Base-by-base conservation (phyloP, 2,888 invertebrate genomes). In the Cheilosia soror region DNA sequence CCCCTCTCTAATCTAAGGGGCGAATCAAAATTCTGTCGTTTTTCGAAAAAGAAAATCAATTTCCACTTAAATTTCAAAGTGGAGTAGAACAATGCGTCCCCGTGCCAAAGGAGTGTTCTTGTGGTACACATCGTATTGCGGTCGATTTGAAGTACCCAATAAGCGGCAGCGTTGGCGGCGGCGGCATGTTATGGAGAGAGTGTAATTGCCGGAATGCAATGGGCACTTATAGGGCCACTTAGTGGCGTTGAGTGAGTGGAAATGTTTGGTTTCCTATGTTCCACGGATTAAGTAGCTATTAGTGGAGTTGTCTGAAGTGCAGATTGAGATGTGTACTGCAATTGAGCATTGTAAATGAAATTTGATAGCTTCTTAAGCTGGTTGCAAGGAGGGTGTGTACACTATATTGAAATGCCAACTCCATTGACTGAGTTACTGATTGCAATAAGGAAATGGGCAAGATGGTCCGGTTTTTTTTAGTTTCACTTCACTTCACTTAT, bases 171-270 rank as follows among this genome's bases (percentile, higher is more conserved):
- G 6, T 7, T 7, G 55, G 29, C 20, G 25, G 33, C 20, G 37
- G 58, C 37, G 37, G 37, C 31, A 4, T 62, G 33, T 42, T 51
- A 58, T 72, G 49, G 65, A 72, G 42, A 63, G 62, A 69, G 65
- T 72, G 63, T 79, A 79, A 72, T 79, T 71, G 78, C 78, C 42
- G 27, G 71, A 49, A 40, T 57, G 78, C 65, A 72, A 79, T 79
- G 63, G 78, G 49, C 40, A 79, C 78, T 78, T 78, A 71, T 40
- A 53, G 47, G 78, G 71, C 57, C 78, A 78, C 63, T 79, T 79
- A 72, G 71, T 65, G 78, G 57, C 65, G 49, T 40, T 72, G 71
- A 71, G 63, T 58, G 63, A 72, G 71, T 79, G 71, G 71, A 72
- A 79, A 65, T 63, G 65, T 72, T 71, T 57, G 57, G 65, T 57